Conservation (phyloP, 2,797 vertebrate genomes). For the Enteromius viviparus region DNA sequence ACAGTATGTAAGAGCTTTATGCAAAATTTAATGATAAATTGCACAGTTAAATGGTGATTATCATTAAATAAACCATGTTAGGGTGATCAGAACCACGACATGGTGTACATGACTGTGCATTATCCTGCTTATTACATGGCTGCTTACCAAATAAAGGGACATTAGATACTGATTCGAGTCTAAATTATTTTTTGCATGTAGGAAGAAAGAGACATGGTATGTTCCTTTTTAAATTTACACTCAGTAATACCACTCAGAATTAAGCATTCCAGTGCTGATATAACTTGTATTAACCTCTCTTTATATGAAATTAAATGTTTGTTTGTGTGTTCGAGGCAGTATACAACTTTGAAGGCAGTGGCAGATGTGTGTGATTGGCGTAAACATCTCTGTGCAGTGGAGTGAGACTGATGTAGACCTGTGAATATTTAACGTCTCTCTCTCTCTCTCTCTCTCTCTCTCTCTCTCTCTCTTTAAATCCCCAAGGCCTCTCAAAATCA, state of each 20-base stretch:
- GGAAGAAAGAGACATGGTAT: neutral
- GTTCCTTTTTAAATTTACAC: neutral
- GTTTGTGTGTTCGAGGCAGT: constrained; percentile 23
- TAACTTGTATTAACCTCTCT: constrained; percentile 23
- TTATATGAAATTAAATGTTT: constrained; percentile 47
- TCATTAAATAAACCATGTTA: neutral
- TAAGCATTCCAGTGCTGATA: constrained; percentile 13
- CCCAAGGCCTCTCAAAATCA: constrained; percentile 23
- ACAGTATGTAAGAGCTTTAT: neutral
- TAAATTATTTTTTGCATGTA: neutral
- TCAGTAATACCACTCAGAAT: neutral
- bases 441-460: constrained; percentile 15
- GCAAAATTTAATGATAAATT: neutral
- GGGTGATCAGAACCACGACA: neutral
- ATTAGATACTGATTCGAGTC: neutral
- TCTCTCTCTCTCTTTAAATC: constrained; percentile 5
- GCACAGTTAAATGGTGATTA: neutral
- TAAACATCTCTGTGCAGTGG: constrained; percentile 72
- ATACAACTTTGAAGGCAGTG: constrained; percentile 24
- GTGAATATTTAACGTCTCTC: constrained; percentile 74
- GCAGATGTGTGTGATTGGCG: constrained; percentile 50
- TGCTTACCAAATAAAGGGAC: neutral
- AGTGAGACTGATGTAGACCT: constrained; percentile 69
- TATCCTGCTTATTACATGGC: neutral
- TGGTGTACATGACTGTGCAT: neutral